phyloP scores from a whole-genome alignment of 2,888 invertebrate species.

The Athripsodes cinereus region DNA sequence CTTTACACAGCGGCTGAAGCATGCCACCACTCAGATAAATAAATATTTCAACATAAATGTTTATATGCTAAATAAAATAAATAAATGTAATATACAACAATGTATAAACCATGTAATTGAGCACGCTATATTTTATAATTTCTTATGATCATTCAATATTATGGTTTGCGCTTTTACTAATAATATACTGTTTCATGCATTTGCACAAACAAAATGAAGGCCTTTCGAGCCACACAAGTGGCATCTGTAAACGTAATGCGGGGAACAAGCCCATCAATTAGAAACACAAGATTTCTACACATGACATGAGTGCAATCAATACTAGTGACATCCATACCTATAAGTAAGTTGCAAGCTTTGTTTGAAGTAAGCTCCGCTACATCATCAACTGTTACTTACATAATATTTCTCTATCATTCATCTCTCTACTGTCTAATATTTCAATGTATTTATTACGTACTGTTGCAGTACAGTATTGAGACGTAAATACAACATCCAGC shows the following conservation, averaged over 20 bases:
- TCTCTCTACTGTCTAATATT: too few relatives aligned
- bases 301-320: neutral
- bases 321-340: neutral
- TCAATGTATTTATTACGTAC: too few relatives aligned
- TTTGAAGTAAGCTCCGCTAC: neutral
- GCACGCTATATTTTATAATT: neutral
- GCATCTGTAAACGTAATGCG: conserved; percentile 8
- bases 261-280: neutral
- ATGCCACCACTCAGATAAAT: neutral
- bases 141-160: neutral
- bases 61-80: neutral
- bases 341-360: conserved; percentile 1
- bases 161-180: conserved; percentile 9
- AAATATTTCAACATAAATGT: neutral
- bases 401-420: too few relatives aligned
- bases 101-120: neutral
- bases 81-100: neutral
- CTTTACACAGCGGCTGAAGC: neutral
- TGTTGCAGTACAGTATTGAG: too few relatives aligned
- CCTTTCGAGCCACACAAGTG: conserved; percentile 20
- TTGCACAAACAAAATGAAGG: conserved; percentile 1
- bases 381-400: too few relatives aligned
- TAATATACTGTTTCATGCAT: conserved; percentile 3
- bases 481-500: too few relatives aligned
- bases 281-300: conserved; percentile 3